phyloP scores from a whole-genome alignment of 2,113 vertebrate genomes.

The Hippocampus zosterae region DNA sequence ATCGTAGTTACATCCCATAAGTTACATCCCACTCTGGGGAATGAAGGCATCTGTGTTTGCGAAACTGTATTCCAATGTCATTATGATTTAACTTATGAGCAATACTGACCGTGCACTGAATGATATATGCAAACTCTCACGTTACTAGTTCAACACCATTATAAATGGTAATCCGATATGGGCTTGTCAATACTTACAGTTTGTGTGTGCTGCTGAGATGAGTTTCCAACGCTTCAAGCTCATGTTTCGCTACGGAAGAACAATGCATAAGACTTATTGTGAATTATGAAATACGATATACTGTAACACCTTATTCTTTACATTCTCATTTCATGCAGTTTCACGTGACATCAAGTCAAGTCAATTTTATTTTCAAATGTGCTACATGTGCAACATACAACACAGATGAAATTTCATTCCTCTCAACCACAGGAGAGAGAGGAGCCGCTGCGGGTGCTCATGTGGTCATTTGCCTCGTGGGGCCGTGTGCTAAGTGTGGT shows the following conservation, averaged over 20 bases:
- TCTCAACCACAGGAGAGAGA: too few relatives aligned
- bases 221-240: slow-evolving; percentile 84
- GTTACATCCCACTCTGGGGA: too few relatives aligned
- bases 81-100: too few relatives aligned
- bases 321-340: background rate
- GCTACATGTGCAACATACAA: too few relatives aligned
- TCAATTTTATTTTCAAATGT: too few relatives aligned
- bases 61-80: too few relatives aligned
- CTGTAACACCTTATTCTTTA: background rate
- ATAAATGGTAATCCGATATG: background rate
- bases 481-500: too few relatives aligned
- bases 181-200: slow-evolving; percentile 74
- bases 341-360: background rate
- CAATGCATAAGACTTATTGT: background rate
- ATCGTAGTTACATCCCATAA: too few relatives aligned
- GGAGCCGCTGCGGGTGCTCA: background rate
- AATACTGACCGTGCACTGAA: too few relatives aligned
- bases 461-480: background rate
- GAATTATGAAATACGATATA: background rate
- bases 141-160: background rate
- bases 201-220: slow-evolving; percentile 83
- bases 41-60: too few relatives aligned
- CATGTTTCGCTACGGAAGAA: slow-evolving; percentile 79
- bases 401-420: too few relatives aligned
- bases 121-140: background rate